These are phyloP conservation scores for Itoplectis maculator DNA, from an alignment of 2,888 invertebrate genomes.

Conservation along the genomic window DNA sequence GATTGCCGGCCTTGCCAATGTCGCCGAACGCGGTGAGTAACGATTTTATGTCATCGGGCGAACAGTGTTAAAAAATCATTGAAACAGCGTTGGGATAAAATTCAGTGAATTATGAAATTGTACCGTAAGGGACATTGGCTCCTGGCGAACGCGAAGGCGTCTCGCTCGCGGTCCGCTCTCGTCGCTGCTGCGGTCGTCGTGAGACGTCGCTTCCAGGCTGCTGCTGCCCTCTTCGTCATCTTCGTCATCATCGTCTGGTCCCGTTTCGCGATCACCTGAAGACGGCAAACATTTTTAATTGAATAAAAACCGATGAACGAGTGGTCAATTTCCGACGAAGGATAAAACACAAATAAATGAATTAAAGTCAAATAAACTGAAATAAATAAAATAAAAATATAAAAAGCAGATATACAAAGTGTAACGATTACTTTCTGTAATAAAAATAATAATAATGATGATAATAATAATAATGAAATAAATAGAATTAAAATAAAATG, in stretches of 20 bases:
- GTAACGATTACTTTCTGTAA: too few species aligned
- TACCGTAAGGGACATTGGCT: conserved; percentile 82
- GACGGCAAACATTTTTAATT: background rate
- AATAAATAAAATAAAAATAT: too few species aligned
- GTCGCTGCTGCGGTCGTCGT: conserved; percentile 80
- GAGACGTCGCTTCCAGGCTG: conserved; percentile 79
- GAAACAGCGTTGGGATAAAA: too few species aligned
- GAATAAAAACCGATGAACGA: too few species aligned
- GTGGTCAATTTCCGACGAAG: too few species aligned
- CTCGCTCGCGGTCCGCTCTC: conserved; percentile 76
- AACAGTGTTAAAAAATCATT: conserved; percentile 15
- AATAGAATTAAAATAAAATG: background rate
- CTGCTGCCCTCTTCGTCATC: conserved; percentile 77
- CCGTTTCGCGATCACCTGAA: conserved; percentile 74
- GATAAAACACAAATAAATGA: background rate
- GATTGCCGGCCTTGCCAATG: conserved; percentile 23
- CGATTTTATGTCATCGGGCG: background rate
- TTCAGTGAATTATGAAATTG: too few species aligned
- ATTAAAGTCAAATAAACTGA: background rate
- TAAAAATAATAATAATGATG: too few species aligned
- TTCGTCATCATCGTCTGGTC: conserved; percentile 77
- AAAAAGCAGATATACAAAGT: too few species aligned
- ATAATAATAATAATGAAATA: too few species aligned
- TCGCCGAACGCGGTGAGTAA: conserved; percentile 51
- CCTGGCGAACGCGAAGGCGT: conserved; percentile 72